Conservation (phyloP, 2,888 invertebrate species). For the Leucania comma region DNA sequence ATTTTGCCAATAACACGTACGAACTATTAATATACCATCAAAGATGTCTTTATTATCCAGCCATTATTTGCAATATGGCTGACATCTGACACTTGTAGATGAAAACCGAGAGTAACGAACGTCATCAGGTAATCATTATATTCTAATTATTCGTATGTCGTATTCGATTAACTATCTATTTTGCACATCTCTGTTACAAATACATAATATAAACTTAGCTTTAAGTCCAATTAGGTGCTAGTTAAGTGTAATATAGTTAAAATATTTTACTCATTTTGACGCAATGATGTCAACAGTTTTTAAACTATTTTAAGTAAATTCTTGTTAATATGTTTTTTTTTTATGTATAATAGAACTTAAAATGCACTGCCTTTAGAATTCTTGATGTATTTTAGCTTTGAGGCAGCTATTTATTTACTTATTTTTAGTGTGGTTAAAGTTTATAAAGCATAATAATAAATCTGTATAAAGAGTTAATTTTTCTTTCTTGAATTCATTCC, state of each 20-base stretch:
- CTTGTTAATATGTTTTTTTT: conserved; percentile 56
- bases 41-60: background rate
- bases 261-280: conserved; percentile 59
- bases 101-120: background rate
- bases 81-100: background rate
- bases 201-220: conserved; percentile 65
- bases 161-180: conserved; percentile 26
- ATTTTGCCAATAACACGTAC: too few species aligned
- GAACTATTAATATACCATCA: too few species aligned
- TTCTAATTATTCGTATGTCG: background rate
- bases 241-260: conserved; percentile 67
- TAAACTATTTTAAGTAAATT: conserved; percentile 51
- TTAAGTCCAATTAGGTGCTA: conserved; percentile 76
- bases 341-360: conserved; percentile 61
- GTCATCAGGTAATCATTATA: conserved; percentile 12
- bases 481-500: conserved; percentile 4
- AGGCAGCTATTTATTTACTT: conserved; percentile 77
- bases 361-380: conserved; percentile 74
- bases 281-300: conserved; percentile 50
- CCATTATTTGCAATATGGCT: background rate
- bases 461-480: conserved; percentile 60
- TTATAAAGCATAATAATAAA: conserved; percentile 75
- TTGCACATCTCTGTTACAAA: conserved; percentile 59
- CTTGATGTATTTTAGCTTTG: conserved; percentile 62
- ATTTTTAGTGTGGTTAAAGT: conserved; percentile 71